Evolutionary conservation across 2,113 vertebrate genomes (phyloP), one percentile per base, ranked within the genome.

Genomic region (Myotis brandtii): DNA sequence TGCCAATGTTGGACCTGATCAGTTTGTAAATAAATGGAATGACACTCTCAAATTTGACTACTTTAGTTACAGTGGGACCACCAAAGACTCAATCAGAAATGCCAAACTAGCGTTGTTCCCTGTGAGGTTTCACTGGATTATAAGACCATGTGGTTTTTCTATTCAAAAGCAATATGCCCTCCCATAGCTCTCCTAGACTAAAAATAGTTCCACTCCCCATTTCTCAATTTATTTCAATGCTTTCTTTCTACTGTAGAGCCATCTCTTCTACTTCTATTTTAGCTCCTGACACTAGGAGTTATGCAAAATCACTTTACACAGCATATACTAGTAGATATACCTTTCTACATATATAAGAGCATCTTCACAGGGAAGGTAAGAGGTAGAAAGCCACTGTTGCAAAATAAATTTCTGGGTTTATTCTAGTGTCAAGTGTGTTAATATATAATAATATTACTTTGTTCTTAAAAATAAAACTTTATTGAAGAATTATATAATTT

Each of bases 241-340:
- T 81, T 94, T 73, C 48, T 72, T 79, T 73, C 69, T 90, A 52
- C 30, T 59, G 30, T 4, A 13, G 4, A 76, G 62, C 27, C 66
- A 37, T 81, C 27, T 96, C 69, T 81, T 86, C 59, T 59, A 52
- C 46, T 93, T 91, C 32, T 54, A 69, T 32, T 88, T 87, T 90
- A 56, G 64, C 37, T 83, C 62, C 85, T 80, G 80, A 46, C 46
- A 64, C 25, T 69, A 30, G 80, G 17, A 25, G 37, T 83, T 80
- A 73, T 0, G 34, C 32, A 50, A 23, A 70, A 48, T 56, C 64
- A 89, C 81, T n/a, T 40, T 77, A 69, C 32, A 75, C 73, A 87
- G 56, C 56, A 84, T 5, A 32, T 1, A 46, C 46, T 46, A 46
- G 46, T 46, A n/a, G 20, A 52, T 34, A 9, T 12, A 75, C 13